Conservation (phyloP, 2,888 invertebrate genomes). For the Cryptophagus acutangulus region DNA sequence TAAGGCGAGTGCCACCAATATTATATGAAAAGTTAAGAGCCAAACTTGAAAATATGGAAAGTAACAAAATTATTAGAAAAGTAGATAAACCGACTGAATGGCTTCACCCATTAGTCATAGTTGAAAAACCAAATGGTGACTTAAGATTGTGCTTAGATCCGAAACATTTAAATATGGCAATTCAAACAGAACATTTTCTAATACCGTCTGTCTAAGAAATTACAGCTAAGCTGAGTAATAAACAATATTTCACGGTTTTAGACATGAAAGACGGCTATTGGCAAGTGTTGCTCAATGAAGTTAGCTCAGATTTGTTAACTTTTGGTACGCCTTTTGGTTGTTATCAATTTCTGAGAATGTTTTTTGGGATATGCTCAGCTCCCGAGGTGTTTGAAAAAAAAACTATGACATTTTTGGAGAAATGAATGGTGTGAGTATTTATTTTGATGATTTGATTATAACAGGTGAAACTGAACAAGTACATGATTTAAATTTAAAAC, state of each 20-base stretch:
- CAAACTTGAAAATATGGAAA: no score
- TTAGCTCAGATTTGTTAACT: slow-evolving; percentile 1
- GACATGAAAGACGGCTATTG: slow-evolving; percentile 12
- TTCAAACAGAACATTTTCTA: slow-evolving; percentile 3
- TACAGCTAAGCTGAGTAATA: slow-evolving; percentile 12
- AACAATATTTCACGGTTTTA: slow-evolving; percentile 10
- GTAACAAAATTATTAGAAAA: no score
- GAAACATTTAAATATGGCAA: slow-evolving; percentile 9
- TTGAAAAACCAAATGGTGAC: slow-evolving; percentile 13
- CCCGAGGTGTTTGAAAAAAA: slow-evolving; percentile 20
- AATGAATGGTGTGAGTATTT: slow-evolving; percentile 16
- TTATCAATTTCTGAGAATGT: slow-evolving; percentile 7
- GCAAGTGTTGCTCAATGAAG: slow-evolving; percentile 5
- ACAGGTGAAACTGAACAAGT: slow-evolving; percentile 13
- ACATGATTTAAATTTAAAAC: slow-evolving; percentile 17
- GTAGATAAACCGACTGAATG: no score
- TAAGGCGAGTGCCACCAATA: no score
- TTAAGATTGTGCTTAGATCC: slow-evolving; percentile 9
- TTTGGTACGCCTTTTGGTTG: slow-evolving; percentile 12
- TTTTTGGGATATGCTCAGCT: slow-evolving; percentile 7
- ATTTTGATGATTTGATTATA: slow-evolving; percentile 18
- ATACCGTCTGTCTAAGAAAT: slow-evolving; percentile 28
- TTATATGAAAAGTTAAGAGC: no score
- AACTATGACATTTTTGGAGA: slow-evolving; percentile 19
- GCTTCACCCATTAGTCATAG: no score